Evolutionary conservation across 2,888 invertebrate species (phyloP).

Genomic region (Morpho helenor): DNA sequence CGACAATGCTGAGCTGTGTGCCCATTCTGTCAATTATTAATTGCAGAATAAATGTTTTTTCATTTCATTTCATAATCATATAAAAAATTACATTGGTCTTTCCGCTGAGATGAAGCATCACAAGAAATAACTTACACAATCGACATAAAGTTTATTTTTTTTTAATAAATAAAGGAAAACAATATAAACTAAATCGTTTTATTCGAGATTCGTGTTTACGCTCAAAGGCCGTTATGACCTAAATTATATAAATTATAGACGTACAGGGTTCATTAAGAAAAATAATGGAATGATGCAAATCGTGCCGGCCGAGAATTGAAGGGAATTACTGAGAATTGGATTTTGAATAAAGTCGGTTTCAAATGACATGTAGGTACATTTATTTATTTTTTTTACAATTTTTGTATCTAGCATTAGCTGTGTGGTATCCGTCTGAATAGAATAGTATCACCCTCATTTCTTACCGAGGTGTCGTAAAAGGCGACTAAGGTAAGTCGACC

Average conservation of each 20-base stretch:
- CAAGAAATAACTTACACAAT: neutral
- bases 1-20: too few species aligned
- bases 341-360: conserved; percentile 5
- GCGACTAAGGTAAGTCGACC: too few species aligned
- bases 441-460: too few species aligned
- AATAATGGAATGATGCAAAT: conserved; percentile 32
- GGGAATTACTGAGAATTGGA: conserved; percentile 26
- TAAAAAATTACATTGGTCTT: too few species aligned
- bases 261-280: conserved; percentile 21
- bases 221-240: conserved; percentile 19
- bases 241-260: conserved; percentile 24
- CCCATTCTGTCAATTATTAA: too few species aligned
- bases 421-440: too few species aligned
- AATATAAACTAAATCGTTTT: conserved; percentile 18
- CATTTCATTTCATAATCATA: too few species aligned
- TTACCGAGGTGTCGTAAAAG: too few species aligned
- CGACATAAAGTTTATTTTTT: neutral
- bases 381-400: too few species aligned
- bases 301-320: conserved; percentile 37
- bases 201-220: conserved; percentile 14
- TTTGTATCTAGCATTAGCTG: too few species aligned
- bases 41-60: too few species aligned
- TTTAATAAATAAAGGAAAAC: conserved; percentile 3
- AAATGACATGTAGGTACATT: neutral
- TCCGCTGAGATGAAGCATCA: neutral